Evolutionary conservation across 2,888 invertebrate genomes (phyloP), one percentile per base, ranked within the genome.

Genomic region (Drosophila barbarae): DNA sequence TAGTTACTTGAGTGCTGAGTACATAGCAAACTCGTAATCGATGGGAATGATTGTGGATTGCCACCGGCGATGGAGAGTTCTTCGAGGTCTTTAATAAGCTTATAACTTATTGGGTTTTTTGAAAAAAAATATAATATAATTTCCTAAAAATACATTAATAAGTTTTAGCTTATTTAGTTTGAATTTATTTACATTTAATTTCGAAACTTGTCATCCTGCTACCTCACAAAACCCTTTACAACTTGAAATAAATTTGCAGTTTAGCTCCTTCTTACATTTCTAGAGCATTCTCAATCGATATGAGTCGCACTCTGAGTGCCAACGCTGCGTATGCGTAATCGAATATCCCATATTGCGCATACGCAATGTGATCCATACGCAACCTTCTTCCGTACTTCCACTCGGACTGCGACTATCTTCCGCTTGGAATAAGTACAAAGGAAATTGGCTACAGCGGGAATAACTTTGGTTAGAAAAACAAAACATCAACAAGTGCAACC

Each of bases 241-340:
- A 23, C 23, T 23, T 23, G 3, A 23, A 23, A 23, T 23, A 23
- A 23, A 23, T 23, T 23, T 23, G 3, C 23, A 23, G 0, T 23
- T 23, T 23, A 23, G 23, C 23, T 23, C 3, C 23, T 23, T 23
- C 23, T 23, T 23, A 23, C 23, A 44, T 26, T 34, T 47, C n/a
- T 41, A 28, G 13, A 23, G 7, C 23, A 34, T 42, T 34, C 18
- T 21, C 10, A 36, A 44, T n/a, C 41, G 28, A n/a, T 28, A 9
- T 21, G 51, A 35, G 26, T 34, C 2, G 9, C 18, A 8, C 30
- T 42, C 23, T 34, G 30, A 13, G n/a, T 26, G 67, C 44, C 61
- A 59, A n/a, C 65, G 55, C 44, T 72, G 65, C 77, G 74, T 68
- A 79, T 79, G 63, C 70, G 69, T 69, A 58, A 66, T 69, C 52